A percentile compares a stretch with the other conserved stretches of the same genome.
Evolutionary conservation across 2,888 invertebrate species (phyloP).

Genomic region (Cataglyphis livida): DNA sequence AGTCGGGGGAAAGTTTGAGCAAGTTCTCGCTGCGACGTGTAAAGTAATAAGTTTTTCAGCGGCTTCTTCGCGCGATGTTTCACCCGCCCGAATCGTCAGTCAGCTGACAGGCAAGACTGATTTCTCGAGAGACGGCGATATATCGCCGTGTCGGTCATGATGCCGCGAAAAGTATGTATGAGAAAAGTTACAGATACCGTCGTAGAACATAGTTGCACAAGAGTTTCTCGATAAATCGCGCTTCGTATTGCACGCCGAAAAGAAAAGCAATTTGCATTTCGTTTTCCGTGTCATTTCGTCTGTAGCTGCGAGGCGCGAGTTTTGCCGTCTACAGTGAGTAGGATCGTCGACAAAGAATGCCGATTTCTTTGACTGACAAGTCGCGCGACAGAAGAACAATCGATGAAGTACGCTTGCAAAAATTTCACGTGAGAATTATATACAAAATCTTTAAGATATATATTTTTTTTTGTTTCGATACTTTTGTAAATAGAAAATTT

Average conservation of each 20-base stretch:
- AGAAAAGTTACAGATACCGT: slow-evolving; percentile 60
- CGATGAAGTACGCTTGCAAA: background rate
- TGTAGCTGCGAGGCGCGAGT: slow-evolving; percentile 23
- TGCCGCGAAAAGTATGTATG: slow-evolving; percentile 29
- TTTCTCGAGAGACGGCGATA: slow-evolving; percentile 50
- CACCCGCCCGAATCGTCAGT: slow-evolving; percentile 24
- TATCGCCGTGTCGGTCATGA: slow-evolving; percentile 48
- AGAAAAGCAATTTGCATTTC: slow-evolving; percentile 71
- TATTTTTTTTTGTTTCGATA: background rate
- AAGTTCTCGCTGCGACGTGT: background rate
- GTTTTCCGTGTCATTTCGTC: slow-evolving; percentile 59
- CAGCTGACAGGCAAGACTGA: slow-evolving; percentile 29
- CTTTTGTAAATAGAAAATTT: slow-evolving; percentile 11
- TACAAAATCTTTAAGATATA: background rate
- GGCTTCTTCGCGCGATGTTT: slow-evolving; percentile 26
- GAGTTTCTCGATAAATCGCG: slow-evolving; percentile 58
- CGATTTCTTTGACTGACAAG: slow-evolving; percentile 1
- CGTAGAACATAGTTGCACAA: slow-evolving; percentile 17
- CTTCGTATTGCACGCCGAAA: slow-evolving; percentile 48
- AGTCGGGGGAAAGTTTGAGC: background rate
- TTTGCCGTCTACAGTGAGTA: background rate
- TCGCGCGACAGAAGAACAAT: background rate
- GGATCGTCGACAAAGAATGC: background rate
- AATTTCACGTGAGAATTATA: background rate
- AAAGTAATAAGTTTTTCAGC: slow-evolving; percentile 4